Evolutionary conservation across 1,140 invertebrate species (phyloP).

Genomic region (Lordiphosa mommai): DNA sequence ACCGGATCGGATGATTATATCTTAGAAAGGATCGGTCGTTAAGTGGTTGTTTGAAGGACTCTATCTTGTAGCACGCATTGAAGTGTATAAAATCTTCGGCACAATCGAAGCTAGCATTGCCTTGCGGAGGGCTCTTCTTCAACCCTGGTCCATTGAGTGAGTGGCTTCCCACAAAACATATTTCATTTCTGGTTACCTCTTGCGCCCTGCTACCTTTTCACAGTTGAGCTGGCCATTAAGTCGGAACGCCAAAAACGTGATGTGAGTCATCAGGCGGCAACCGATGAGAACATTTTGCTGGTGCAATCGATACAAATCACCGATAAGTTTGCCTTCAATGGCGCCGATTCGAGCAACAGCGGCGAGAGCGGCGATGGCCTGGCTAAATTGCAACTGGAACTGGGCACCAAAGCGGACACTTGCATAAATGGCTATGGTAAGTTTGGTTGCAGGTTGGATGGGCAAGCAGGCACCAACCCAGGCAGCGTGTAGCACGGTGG

Average conservation of each 20-base stretch:
- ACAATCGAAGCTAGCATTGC: too few species aligned
- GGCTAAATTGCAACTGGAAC: slow-evolving; percentile 67
- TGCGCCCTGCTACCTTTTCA: slow-evolving; percentile 51
- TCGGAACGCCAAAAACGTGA: slow-evolving; percentile 73
- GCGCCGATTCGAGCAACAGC: slow-evolving; percentile 69
- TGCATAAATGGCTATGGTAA: slow-evolving; percentile 79
- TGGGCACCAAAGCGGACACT: slow-evolving; percentile 71
- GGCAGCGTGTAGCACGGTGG: slow-evolving; percentile 37
- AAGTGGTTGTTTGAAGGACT: too few species aligned
- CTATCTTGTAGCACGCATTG: too few species aligned
- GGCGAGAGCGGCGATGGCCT: slow-evolving; percentile 49
- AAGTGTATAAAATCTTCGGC: too few species aligned
- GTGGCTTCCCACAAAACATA: slow-evolving; percentile 42
- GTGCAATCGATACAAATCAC: slow-evolving; percentile 96
- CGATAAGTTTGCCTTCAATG: slow-evolving; percentile 94
- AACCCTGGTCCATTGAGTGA: slow-evolving; percentile 19
- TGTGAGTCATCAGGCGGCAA: slow-evolving; percentile 80
- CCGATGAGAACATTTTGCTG: slow-evolving; percentile 90
- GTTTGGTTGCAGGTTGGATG: slow-evolving; percentile 36
- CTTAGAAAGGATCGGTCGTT: too few species aligned
- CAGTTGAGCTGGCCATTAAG: slow-evolving; percentile 66
- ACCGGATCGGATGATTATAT: too few species aligned
- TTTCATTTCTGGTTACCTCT: slow-evolving; percentile 46
- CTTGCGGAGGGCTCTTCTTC: slow-evolving; percentile 3
- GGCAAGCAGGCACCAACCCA: background rate